Base-by-base conservation (phyloP, 2,113 vertebrate genomes). In the Podilymbus podiceps region DNA sequence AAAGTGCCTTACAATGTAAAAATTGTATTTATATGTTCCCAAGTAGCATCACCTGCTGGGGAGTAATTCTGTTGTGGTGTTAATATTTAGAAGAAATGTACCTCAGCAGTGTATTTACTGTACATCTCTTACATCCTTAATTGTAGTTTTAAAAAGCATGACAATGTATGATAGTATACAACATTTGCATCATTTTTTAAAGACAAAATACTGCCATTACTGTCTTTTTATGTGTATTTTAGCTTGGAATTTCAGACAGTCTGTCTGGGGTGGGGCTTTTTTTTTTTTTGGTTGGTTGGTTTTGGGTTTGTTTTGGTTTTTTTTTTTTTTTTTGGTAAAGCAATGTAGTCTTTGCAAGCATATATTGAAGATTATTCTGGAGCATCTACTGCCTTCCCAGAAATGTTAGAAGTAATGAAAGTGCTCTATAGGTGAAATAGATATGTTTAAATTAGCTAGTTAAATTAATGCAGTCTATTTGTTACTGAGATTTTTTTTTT, bases 1-100 rank as follows among this genome's bases (percentile, higher is more conserved):
- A 98, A 98, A 98, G 98, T 98, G 98, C 98, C 98, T 98, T 98
- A 98, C 96, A 94, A 95, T 98, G 97, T 98, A 98, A 96, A 98
- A 98, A 97, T 81, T 98, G 98, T 98, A 98, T 98, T 98, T 98
- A 98, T 98, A 97, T 96, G 97, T 98, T 98, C 98, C 97, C 98
- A 97, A 97, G 97, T 97, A 98, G 98, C 97, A 97, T 98, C 95
- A 97, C 97, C 96, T 95, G 96, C 97, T 97, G 96, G 97, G 97
- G 98, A 98, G 98, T 97, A 95, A 98, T 97, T 97, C 96, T 98
- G 97, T 97, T 7, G 93, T 98, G 98, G 96, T 98, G 97, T 98
- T 97, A 97, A 97, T 97, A 98, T 98, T 98, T 98, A 98, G 98
- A 96, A 96, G 84, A 97, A 97, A 97, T 98, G 97, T 98, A 98